Evolutionary conservation across 2,888 invertebrate genomes (phyloP).

Genomic region (Heteromurus nitidus): DNA sequence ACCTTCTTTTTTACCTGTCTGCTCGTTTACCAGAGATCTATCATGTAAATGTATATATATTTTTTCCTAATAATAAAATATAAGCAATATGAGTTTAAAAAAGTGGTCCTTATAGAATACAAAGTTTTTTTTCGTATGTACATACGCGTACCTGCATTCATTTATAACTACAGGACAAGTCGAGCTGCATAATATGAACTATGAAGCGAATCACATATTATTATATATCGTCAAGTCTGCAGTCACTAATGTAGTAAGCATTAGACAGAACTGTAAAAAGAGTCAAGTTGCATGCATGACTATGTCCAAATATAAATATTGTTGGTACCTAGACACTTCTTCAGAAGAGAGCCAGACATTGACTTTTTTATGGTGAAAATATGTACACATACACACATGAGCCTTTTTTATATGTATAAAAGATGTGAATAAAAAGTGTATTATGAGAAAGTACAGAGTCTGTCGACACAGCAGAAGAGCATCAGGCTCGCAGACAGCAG

Average conservation of each 20-base stretch:
- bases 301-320: conserved; percentile 12
- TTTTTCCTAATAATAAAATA: conserved; percentile 30
- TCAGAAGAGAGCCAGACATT: conserved; percentile 33
- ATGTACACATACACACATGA: not conserved
- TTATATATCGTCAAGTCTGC: not conserved
- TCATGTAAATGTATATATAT: too few relatives aligned
- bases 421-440: not conserved
- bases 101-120: conserved; percentile 28
- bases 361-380: conserved; percentile 40
- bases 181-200: too few relatives aligned
- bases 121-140: not conserved
- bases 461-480: not conserved
- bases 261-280: not conserved
- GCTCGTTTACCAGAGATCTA: conserved; percentile 40
- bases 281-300: conserved; percentile 4
- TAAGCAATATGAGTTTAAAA: conserved; percentile 1
- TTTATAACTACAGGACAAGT: not conserved
- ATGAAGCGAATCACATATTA: not conserved
- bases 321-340: conserved; percentile 7
- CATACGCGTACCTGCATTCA: not conserved
- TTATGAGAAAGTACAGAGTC: not conserved
- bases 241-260: not conserved
- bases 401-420: not conserved
- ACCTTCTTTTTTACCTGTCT: conserved; percentile 47
- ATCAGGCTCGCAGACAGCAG: not conserved